Base-by-base conservation (phyloP, 1,140 invertebrate genomes). In the Drosophila varians region DNA sequence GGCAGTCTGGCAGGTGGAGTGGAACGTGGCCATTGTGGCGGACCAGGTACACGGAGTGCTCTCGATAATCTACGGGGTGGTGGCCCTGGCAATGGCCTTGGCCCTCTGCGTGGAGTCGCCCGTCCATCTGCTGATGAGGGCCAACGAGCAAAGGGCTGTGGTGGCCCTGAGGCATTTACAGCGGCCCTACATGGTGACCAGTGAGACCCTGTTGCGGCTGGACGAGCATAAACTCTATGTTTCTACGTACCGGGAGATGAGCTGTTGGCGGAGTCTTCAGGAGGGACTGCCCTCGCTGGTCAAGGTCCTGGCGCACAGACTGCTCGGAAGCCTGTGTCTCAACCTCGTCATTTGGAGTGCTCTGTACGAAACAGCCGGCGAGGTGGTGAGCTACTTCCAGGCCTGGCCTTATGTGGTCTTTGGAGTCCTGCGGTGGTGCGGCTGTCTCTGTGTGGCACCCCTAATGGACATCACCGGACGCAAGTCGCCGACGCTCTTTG, bases 181-280 rank as follows among this genome's bases (percentile, higher is more conserved):
- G 9, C 64, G 77, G 0, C 89, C 89, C 0, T 80, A 68, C 11
- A 73, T 79, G 51, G 77, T 90, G 6, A 90, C 89, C 1, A 69
- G 75, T 19, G 89, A 90, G 31, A 89, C 89, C 0, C 88, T 87
- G 9, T 56, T 89, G 26, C 56, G 71, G 38, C 51, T 90, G 49
- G 82, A 87, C 34, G 89, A 90, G 34, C 89, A 90, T 36, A 90
- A 90, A 18, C 57, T 56, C 7, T 90, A 90, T 48, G 71, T 90
- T 28, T 61, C 68, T 3, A 40, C 46, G 2, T 83, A 74, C 14
- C 65, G 77, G 0, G 75, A 75, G n/a, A 36, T 61, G 25, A 51
- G 49, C 9, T 68, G 52, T 34, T 5, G 31, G 1, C n/a, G 25
- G 23, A 74, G 49, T 18, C 38, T 74, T 0, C 57, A 60, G 4